Percentiles rank a stretch among this genome's conserved stretches.
These are phyloP conservation scores for Ornithoptera priamus DNA, from an alignment of 2,888 invertebrate species.

Conservation along the genomic window DNA sequence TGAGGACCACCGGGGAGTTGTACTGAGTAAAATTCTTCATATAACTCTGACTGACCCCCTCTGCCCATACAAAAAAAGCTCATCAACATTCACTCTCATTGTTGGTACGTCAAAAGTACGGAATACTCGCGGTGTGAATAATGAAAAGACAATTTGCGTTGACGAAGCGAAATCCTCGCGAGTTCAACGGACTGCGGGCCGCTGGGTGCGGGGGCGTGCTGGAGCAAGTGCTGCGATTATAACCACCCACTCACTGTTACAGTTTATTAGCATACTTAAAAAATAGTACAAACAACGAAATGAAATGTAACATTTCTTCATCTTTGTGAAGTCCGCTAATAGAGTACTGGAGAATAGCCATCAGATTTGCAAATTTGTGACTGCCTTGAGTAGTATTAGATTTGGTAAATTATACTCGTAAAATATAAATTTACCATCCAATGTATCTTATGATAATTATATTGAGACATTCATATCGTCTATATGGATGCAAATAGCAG, in stretches of 20 bases:
- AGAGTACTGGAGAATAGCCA: too few species aligned
- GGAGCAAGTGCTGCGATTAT: conserved; percentile 35
- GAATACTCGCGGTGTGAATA: conserved; percentile 72
- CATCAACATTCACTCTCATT: conserved; percentile 41
- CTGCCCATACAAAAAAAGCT: conserved; percentile 1
- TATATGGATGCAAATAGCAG: conserved; percentile 45
- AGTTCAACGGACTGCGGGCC: conserved; percentile 58
- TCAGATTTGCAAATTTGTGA: too few species aligned
- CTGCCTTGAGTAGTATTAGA: too few species aligned
- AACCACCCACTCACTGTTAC: conserved; percentile 35
- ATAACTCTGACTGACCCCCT: too few species aligned
- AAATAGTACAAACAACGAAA: neutral
- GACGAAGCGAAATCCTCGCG: conserved; percentile 61
- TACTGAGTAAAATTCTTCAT: too few species aligned
- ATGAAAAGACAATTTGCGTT: conserved; percentile 74
- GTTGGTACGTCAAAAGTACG: conserved; percentile 56
- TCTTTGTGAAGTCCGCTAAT: too few species aligned
- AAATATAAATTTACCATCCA: too few species aligned
- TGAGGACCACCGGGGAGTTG: too few species aligned
- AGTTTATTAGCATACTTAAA: conserved; percentile 22
- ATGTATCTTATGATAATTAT: too few species aligned
- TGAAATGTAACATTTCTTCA: too few species aligned
- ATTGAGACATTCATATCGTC: conserved; percentile 37
- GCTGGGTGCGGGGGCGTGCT: conserved; percentile 37
- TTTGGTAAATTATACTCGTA: too few species aligned